Evolutionary conservation across 92 coral and sea anemone genomes (phyloP), one percentile per base, ranked within the genome.

Genomic region (Hydrozoanthus gracilis): DNA sequence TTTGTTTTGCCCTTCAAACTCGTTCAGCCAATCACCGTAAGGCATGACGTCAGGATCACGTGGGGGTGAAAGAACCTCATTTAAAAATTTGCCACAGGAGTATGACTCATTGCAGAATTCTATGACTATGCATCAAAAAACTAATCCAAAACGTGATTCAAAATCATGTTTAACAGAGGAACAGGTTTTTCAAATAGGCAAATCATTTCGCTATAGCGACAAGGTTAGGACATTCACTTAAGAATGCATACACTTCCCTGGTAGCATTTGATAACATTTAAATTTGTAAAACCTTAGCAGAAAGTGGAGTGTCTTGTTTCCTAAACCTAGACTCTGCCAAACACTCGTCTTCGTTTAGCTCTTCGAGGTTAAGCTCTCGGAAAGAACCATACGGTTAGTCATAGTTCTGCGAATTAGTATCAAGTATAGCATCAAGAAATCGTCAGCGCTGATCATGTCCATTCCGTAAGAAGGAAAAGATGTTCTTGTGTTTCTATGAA

Each of bases 201-300:
- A 48, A 72, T 46, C 79, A 74, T 74, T 17, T 44, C 79, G 55
- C 61, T 74, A 54, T 74, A 74, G 35, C 61, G 79, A 74, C 79
- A 50, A 50, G 46, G 79, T 13, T 74, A 74, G 15, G 55, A 51
- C 79, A 75, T 16, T 11, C 79, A 45, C 62, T 17, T 7, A 20
- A 75, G 51, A 18, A 51, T 44, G 16, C 60, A 50, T 15, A 74
- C 79, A 51, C 60, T 49, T 50, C 79, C 39, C 62, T 75, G 64
- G 35, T 75, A 44, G 79, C 79, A 75, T 52, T 18, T 52, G 6
- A 75, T 16, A 49, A 52, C 60, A n/a, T 50, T 54, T 48, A 61
- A 50, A 51, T 75, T 48, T 75, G 61, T 75, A 51, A 54, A 49
- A 51, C 79, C 64, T 75, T 45, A 6, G 79, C 58, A 75, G 51